phyloP scores from a whole-genome alignment of 2,113 vertebrate genomes.

The Peromyscus polionotus region DNA sequence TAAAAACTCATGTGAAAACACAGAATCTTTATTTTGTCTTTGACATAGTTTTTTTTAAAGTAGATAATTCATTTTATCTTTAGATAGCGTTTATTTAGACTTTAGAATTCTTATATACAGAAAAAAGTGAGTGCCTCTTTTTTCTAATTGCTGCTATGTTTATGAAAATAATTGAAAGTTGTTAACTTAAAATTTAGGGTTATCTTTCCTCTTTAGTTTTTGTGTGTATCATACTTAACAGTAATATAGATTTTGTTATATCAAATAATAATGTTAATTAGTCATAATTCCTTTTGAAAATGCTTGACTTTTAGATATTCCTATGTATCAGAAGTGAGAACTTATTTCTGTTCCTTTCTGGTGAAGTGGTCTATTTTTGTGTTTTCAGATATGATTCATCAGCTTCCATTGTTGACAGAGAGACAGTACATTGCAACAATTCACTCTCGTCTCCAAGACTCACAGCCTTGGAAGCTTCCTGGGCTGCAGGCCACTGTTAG shows the following conservation, averaged over 20 bases:
- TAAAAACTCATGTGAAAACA: slow-evolving; percentile 26
- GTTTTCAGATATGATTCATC: slow-evolving; percentile 93
- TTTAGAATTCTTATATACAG: slow-evolving; percentile 28
- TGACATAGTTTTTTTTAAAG: neutral
- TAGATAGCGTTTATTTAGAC: slow-evolving; percentile 39
- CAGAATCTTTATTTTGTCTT: neutral
- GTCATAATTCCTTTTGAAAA: neutral
- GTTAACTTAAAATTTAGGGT: slow-evolving; percentile 37
- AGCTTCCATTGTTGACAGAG: slow-evolving; percentile 93
- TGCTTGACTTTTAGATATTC: neutral
- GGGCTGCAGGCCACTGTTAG: slow-evolving; percentile 96
- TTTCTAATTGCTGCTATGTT: neutral
- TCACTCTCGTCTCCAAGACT: slow-evolving; percentile 94
- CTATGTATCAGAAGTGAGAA: slow-evolving; percentile 10
- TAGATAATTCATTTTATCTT: neutral
- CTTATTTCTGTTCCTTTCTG: slow-evolving; percentile 12
- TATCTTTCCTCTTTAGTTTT: slow-evolving; percentile 15
- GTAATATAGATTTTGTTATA: neutral
- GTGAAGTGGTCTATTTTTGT: slow-evolving; percentile 43
- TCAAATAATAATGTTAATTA: neutral
- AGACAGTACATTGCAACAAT: slow-evolving; percentile 95
- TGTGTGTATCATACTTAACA: neutral
- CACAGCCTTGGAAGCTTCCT: slow-evolving; percentile 94
- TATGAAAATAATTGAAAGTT: slow-evolving; percentile 21
- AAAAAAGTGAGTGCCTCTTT: neutral